Evolutionary conservation across 1,140 invertebrate genomes (phyloP).

Genomic region (Ips nitidus): DNA sequence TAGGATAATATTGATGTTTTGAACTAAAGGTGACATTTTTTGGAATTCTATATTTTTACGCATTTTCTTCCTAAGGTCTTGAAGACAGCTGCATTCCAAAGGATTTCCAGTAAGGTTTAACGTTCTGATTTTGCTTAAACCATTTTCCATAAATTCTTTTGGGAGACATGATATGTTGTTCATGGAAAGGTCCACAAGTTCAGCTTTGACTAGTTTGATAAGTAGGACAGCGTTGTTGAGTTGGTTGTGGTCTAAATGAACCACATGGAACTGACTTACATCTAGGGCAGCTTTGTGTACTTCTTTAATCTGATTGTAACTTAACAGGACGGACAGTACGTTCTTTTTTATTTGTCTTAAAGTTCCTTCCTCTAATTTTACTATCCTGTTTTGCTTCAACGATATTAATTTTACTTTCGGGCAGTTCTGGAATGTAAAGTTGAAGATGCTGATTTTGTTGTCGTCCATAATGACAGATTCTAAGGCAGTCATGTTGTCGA

Average conservation of each 20-base stretch:
- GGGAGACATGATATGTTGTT: conserved; percentile 38
- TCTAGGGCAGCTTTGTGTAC: conserved; percentile 35
- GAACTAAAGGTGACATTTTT: conserved; percentile 34
- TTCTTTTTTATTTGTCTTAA: conserved; percentile 32
- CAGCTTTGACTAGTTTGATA: conserved; percentile 35
- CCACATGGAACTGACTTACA: conserved; percentile 32
- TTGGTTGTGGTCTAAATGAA: conserved; percentile 39
- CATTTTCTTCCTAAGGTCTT: conserved; percentile 34
- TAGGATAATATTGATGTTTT: conserved; percentile 32
- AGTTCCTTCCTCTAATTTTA: conserved; percentile 30
- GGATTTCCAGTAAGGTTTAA: conserved; percentile 36
- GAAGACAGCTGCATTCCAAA: conserved; percentile 36
- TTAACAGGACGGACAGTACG: conserved; percentile 29
- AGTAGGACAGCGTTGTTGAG: conserved; percentile 32
- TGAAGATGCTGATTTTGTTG: conserved; percentile 34
- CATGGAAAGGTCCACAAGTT: conserved; percentile 35
- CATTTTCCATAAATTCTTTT: conserved; percentile 37
- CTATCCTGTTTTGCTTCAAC: conserved; percentile 35
- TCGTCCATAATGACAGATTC: conserved; percentile 32
- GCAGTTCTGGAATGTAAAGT: conserved; percentile 30
- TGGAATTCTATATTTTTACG: conserved; percentile 34
- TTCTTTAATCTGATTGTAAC: conserved; percentile 37
- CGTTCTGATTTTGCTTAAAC: conserved; percentile 34
- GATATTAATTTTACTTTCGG: conserved; percentile 31
- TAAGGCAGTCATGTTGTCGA: conserved; percentile 38